Percentiles rank a stretch among this genome's conserved stretches.
These are phyloP conservation scores for Perccottus glenii DNA, from an alignment of 2,113 vertebrate genomes.

Conservation along the genomic window DNA sequence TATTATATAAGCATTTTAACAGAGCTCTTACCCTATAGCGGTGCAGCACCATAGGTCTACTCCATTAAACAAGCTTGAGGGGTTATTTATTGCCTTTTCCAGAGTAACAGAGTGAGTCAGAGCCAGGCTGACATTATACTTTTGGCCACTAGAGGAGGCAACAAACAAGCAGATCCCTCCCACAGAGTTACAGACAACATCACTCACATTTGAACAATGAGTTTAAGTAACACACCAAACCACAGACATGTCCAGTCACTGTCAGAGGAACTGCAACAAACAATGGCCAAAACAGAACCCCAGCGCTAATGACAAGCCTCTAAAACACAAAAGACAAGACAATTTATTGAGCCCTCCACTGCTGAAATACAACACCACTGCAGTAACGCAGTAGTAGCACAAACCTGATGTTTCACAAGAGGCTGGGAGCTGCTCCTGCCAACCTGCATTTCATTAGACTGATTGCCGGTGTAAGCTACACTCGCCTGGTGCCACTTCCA, in stretches of 20 bases:
- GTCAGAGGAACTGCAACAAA: slow-evolving; percentile 18
- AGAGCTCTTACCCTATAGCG: too few species aligned
- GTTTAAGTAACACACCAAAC: slow-evolving; percentile 30
- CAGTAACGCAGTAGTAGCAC: slow-evolving; percentile 17
- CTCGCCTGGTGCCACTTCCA: slow-evolving; percentile 27
- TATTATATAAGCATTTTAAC: too few species aligned
- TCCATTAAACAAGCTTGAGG: too few species aligned
- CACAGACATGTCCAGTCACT: slow-evolving; percentile 31
- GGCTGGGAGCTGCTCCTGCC: slow-evolving; percentile 39
- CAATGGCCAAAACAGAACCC: slow-evolving; percentile 28
- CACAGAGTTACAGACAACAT: background rate
- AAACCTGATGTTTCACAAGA: slow-evolving; percentile 45
- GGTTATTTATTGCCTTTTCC: too few species aligned
- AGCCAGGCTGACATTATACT: slow-evolving; percentile 23
- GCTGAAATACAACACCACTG: slow-evolving; percentile 6
- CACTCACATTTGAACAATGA: slow-evolving; percentile 22
- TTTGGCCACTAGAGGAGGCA: slow-evolving; percentile 60
- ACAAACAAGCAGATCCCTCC: slow-evolving; percentile 21
- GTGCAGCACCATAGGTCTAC: too few species aligned
- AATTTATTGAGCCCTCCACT: slow-evolving; percentile 6
- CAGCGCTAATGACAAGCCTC: slow-evolving; percentile 12
- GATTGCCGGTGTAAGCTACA: slow-evolving; percentile 49
- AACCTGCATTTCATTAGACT: slow-evolving; percentile 72
- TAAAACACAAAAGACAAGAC: background rate
- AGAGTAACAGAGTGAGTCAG: background rate